Conservation (phyloP, 64 coral and sea anemone species). For the Pocillopora damicornis region DNA sequence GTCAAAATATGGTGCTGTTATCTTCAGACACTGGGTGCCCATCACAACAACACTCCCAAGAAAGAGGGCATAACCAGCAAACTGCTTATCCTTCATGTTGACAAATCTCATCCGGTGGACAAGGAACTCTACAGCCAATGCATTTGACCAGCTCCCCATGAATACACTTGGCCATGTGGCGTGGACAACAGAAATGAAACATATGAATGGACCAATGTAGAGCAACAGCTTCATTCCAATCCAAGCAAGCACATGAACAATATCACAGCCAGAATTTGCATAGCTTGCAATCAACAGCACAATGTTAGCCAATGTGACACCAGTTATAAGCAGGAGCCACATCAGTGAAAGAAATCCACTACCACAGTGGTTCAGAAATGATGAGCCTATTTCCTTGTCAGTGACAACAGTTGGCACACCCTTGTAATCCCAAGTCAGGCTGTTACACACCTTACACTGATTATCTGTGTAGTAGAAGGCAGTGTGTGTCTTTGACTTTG, state of each 20-base stretch:
- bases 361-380: slow-evolving; percentile 80
- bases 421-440: slow-evolving; percentile 74
- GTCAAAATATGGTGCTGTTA: slow-evolving; percentile 69
- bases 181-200: slow-evolving; percentile 66
- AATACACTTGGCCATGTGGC: slow-evolving; percentile 49
- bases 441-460: slow-evolving; percentile 77
- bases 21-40: slow-evolving; percentile 42
- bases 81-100: slow-evolving; percentile 74
- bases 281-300: slow-evolving; percentile 40
- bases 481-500: not conserved
- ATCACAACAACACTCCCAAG: slow-evolving; percentile 40
- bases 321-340: slow-evolving; percentile 69
- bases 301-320: slow-evolving; percentile 52
- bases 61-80: slow-evolving; percentile 61
- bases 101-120: slow-evolving; percentile 67
- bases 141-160: slow-evolving; percentile 70
- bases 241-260: slow-evolving; percentile 73
- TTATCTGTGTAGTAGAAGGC: slow-evolving; percentile 2
- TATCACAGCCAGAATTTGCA: slow-evolving; percentile 31
- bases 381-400: slow-evolving; percentile 76
- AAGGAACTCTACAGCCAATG: slow-evolving; percentile 80
- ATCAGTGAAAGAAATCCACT: slow-evolving; percentile 76
- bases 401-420: slow-evolving; percentile 59
- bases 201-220: slow-evolving; percentile 75
- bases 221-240: slow-evolving; percentile 71